Base-by-base conservation (phyloP, 1,140 invertebrate genomes). In the Gonioctena quinquepunctata region DNA sequence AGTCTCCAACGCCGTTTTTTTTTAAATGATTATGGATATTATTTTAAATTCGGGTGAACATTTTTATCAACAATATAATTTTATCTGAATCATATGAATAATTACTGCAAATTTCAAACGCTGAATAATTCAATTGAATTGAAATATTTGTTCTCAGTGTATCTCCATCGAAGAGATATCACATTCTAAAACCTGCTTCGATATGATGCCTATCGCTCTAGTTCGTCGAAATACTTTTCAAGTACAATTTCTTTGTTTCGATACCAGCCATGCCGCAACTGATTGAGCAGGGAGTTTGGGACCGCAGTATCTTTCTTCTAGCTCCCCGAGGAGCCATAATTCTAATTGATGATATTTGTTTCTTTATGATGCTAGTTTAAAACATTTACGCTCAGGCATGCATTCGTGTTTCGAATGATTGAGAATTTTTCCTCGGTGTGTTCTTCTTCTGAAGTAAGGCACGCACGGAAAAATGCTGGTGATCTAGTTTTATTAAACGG, bases 221-320 rank as follows among this genome's bases (percentile, higher is more conserved):
- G 77, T 71, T 70, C 70, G 77, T 73, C 69, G 69, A 71, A 71
- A 73, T 75, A 78, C 76, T 79, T 80, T 74, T 76, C 77, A 74
- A 75, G 73, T 77, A 75, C 76, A 80, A 78, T 80, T 80, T 78
- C 79, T 78, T 79, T 77, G 75, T 78, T 74, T 75, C 74, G 75
- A 79, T 77, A 75, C 68, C 62, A 42, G 72, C 72, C 77, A 77
- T 75, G 76, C 77, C 75, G 75, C 79, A 79, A 79, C 79, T 81
- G 79, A 81, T 81, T 81, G 79, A 75, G 78, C 70, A 25, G 79
- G 79, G 79, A 81, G 60, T 79, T 75, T 64, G 79, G 79, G 79
- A 80, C 72, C 65, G 62, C 68, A 66, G 68, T 75, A 74, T 74
- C 74, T 76, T 73, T 70, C 69, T 71, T 75, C 66, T 49, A 48